Evolutionary conservation across 1,140 invertebrate species (phyloP).

Genomic region (Drosophila bipectinata): DNA sequence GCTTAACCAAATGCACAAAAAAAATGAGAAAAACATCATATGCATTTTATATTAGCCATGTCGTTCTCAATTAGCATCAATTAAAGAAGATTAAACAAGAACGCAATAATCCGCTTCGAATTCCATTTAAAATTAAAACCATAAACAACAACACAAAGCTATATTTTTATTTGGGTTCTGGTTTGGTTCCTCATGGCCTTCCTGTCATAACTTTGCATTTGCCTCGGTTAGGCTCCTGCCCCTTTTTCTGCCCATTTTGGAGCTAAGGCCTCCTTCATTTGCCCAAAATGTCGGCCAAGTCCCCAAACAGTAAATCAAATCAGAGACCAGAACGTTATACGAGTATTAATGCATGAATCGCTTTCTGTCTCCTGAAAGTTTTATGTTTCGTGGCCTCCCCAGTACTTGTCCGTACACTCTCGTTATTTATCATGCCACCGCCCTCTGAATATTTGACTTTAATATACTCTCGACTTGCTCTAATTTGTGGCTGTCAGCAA

Average conservation of each 20-base stretch:
- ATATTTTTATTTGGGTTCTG: conserved; percentile 2
- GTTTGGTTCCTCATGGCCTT: conserved; percentile 16
- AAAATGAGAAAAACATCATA: conserved; percentile 10
- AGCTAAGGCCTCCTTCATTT: conserved; percentile 6
- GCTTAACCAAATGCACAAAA: conserved; percentile 42
- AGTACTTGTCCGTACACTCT: conserved; percentile 9
- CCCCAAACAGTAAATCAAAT: conserved; percentile 61
- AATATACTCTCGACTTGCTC: conserved; percentile 57
- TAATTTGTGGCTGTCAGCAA: conserved; percentile 68
- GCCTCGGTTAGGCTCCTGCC: conserved; percentile 9
- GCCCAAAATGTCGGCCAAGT: conserved; percentile 12
- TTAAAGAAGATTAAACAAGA: conserved; percentile 49
- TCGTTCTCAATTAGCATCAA: conserved; percentile 59
- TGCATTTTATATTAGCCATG: conserved; percentile 46
- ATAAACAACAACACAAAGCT: conserved; percentile 26
- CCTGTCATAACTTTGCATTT: conserved; percentile 36
- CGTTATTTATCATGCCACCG: conserved; percentile 30
- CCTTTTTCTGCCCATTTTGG: not conserved
- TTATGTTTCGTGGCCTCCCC: not conserved
- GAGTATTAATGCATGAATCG: conserved; percentile 51
- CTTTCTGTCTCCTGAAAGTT: conserved; percentile 18
- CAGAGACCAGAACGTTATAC: conserved; percentile 45
- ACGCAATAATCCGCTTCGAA: conserved; percentile 12
- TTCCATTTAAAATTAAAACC: conserved; percentile 36
- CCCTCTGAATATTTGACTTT: conserved; percentile 44